Conservation (phyloP, 2,888 invertebrate genomes). For the Polydrusus pterygomalis region DNA sequence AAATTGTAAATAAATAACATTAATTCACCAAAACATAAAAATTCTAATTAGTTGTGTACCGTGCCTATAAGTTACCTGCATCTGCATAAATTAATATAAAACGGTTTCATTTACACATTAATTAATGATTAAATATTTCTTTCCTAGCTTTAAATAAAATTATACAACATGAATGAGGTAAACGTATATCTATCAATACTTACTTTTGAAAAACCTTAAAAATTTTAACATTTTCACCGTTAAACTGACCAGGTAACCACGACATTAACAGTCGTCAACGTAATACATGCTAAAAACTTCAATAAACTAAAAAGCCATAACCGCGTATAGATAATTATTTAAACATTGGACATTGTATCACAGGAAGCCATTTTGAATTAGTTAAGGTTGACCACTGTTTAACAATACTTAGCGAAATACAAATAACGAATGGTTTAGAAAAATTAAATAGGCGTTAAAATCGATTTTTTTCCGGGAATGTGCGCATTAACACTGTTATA, state of each 20-base stretch:
- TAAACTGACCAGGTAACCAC: neutral
- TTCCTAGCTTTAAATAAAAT: neutral
- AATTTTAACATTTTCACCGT: conserved; percentile 3
- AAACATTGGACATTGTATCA: conserved; percentile 44
- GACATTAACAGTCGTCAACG: neutral
- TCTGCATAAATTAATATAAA: conserved; percentile 2
- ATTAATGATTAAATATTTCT: neutral
- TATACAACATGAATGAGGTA: neutral
- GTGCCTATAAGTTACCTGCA: neutral
- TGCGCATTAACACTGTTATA: conserved; percentile 14
- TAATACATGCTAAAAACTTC: conserved; percentile 20
- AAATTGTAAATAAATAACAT: neutral
- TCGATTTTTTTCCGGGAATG: conserved; percentile 10
- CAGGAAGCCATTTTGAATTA: conserved; percentile 29
- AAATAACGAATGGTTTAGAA: conserved; percentile 10
- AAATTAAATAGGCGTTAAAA: conserved; percentile 8
- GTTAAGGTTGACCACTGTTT: conserved; percentile 44
- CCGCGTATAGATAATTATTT: conserved; percentile 34
- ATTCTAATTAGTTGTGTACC: neutral
- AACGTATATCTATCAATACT: conserved; percentile 7
- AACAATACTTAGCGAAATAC: conserved; percentile 30
- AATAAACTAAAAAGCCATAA: conserved; percentile 29
- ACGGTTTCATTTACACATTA: neutral
- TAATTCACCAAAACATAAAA: too few relatives aligned
- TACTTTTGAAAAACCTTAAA: conserved; percentile 28